Percentiles rank a stretch among this genome's conserved stretches.
phyloP scores from a whole-genome alignment of 2,888 invertebrate genomes.

The Lepetodrilus schrolli region DNA sequence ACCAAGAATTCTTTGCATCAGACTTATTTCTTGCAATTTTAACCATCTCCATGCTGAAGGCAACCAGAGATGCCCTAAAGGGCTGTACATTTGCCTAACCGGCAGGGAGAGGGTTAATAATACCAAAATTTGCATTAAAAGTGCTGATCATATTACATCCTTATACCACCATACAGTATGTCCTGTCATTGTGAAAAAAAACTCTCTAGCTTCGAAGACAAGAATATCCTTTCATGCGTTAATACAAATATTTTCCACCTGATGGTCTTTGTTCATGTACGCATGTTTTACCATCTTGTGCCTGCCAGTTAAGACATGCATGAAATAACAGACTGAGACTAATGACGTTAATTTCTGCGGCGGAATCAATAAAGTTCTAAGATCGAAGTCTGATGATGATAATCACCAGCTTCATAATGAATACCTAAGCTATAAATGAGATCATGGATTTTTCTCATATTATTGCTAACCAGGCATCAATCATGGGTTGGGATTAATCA shows the following conservation, averaged over 20 bases:
- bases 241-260: background rate
- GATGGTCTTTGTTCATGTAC: background rate
- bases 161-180: no score
- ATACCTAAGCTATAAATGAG: slow-evolving; percentile 1
- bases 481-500: background rate
- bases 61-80: no score
- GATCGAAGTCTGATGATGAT: background rate
- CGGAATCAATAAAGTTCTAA: background rate
- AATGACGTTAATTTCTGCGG: background rate
- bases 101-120: no score
- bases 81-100: no score
- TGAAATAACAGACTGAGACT: background rate
- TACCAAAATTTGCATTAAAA: no score
- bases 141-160: no score
- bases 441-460: slow-evolving; percentile 16
- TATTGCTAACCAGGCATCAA: background rate
- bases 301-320: background rate
- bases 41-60: no score
- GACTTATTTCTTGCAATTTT: no score
- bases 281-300: background rate
- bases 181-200: no score
- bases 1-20: no score
- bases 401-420: slow-evolving; percentile 3
- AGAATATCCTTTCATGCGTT: no score
- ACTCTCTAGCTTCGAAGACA: no score